These are phyloP conservation scores for Acanthaster planci DNA, from an alignment of 35 echinoderm and acorn worm genomes.

Conservation along the genomic window DNA sequence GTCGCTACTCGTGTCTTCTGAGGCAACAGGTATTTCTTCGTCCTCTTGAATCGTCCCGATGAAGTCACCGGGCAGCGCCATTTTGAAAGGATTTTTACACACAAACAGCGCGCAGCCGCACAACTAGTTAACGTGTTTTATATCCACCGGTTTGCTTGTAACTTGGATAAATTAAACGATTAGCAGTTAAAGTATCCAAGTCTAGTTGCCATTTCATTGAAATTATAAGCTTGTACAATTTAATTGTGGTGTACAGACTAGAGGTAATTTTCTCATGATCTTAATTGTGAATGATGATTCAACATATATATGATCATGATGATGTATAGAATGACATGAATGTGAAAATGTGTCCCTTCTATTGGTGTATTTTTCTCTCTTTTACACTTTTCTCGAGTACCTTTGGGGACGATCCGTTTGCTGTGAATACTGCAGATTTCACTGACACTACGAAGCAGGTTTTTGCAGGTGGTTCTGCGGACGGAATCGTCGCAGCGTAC, in stretches of 20 bases:
- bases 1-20: slow-evolving; percentile 84
- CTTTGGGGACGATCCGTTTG: slow-evolving; percentile 3
- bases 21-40: slow-evolving; percentile 69
- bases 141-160: too few relatives aligned
- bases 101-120: background rate
- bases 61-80: slow-evolving; percentile 55
- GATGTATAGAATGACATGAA: background rate
- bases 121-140: background rate
- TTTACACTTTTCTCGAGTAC: background rate
- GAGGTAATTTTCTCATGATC: background rate
- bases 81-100: slow-evolving; percentile 4
- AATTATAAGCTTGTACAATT: background rate
- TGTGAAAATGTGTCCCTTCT: background rate
- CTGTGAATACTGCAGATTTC: background rate
- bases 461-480: slow-evolving; percentile 30
- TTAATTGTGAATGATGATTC: too few relatives aligned
- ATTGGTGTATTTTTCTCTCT: background rate
- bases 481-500: slow-evolving; percentile 65
- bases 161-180: too few relatives aligned
- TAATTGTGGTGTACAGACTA: background rate
- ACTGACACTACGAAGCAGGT: slow-evolving; percentile 21
- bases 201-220: slow-evolving; percentile 3
- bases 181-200: background rate
- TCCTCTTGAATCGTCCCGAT: slow-evolving; percentile 91
- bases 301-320: too few relatives aligned